Evolutionary conservation across 2,888 invertebrate species (phyloP), one percentile per base, ranked within the genome.

Genomic region (Atherix ibis): DNA sequence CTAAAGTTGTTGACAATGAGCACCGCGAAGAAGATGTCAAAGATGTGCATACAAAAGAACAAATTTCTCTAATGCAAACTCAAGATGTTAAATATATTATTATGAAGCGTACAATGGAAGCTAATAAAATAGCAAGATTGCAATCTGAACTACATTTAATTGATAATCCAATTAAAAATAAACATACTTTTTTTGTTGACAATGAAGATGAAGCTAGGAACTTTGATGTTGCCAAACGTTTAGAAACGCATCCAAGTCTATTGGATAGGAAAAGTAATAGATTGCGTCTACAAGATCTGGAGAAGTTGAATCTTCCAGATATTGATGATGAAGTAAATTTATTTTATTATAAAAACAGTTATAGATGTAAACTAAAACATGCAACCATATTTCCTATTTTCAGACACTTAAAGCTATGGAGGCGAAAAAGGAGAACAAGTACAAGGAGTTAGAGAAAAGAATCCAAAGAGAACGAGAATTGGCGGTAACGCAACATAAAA

Each of bases 71-170:
- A 35, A 88, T 95, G 83, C 72, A 83, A 53, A 80, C 84, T 0
- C 92, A 91, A 58, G 94, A 97, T 59, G 62, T 89, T 6, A 84
- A 82, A 46, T 98, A 97, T 48, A 70, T 97, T 10, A 70, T 74
- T 22, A 82, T 80, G 67, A 91, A 91, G 52, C 68, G 82, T 32
- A 82, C 78, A 3, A 72, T 85, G 22, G 94, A 94, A 58, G 64
- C 71, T 2, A 81, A 78, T 46, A 82, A 83, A 58, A 53, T 62
- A 18, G 45, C 51, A 9, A 52, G 72, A 44, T 59, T 87, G 18
- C 79, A 88, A 62, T 70, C 80, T 0, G 68, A 75, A 31, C 64
- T 94, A 12, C 89, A 94, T 54, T 68, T 91, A 64, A 70, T 87
- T 2, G 87, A 85, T 53, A 70, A 76, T 34, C 58, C 68, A 26